These are phyloP conservation scores for Lamproptera curius DNA, from an alignment of 2,888 invertebrate species.

Conservation along the genomic window DNA sequence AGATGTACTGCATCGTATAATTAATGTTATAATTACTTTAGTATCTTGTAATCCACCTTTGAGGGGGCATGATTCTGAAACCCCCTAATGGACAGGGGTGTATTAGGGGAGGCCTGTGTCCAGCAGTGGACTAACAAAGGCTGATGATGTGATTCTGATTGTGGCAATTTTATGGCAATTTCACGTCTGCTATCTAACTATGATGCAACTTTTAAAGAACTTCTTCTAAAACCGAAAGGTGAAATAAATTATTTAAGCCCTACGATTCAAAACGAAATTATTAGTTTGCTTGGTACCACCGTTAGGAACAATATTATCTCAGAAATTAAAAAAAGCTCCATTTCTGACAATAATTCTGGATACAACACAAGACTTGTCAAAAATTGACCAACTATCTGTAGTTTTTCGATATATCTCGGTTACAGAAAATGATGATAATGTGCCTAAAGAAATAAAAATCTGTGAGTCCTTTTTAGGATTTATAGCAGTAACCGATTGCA, in stretches of 20 bases:
- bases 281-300: constrained; percentile 9
- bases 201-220: constrained; percentile 22
- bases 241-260: constrained; percentile 18
- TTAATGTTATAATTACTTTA: constrained; percentile 25
- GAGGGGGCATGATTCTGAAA: constrained; percentile 22
- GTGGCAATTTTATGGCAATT: constrained; percentile 26
- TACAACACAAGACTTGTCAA: constrained; percentile 25
- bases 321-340: constrained; percentile 23
- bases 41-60: constrained; percentile 7
- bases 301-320: constrained; percentile 23
- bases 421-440: constrained; percentile 27
- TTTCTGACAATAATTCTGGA: constrained; percentile 24
- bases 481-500: background rate
- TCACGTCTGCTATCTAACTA: constrained; percentile 20
- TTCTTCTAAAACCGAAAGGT: constrained; percentile 9
- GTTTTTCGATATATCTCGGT: constrained; percentile 26
- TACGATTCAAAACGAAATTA: constrained; percentile 22
- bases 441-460: constrained; percentile 25
- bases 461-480: constrained; percentile 11
- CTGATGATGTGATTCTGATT: too few species aligned
- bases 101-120: too few species aligned
- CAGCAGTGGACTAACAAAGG: too few species aligned
- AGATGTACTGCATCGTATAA: constrained; percentile 24
- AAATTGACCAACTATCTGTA: constrained; percentile 27
- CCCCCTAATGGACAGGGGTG: too few species aligned